These are phyloP conservation scores for Adoxophyes honmai DNA, from an alignment of 1,140 invertebrate genomes.

Conservation along the genomic window DNA sequence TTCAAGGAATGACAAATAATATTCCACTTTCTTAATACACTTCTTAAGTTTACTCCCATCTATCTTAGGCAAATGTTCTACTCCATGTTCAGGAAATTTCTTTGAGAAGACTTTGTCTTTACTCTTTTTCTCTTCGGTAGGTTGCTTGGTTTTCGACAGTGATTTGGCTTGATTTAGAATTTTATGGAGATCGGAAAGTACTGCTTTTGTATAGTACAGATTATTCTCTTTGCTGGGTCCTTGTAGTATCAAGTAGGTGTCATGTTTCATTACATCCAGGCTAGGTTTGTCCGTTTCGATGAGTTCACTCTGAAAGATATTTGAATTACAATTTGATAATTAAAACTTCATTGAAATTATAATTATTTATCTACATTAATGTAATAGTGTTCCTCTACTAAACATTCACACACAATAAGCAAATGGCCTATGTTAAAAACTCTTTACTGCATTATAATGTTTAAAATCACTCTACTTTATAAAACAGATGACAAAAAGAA, in stretches of 20 bases:
- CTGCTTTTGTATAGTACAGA: slow-evolving; percentile 61
- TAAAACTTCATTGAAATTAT: too few relatives aligned
- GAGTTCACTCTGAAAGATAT: slow-evolving; percentile 51
- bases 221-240: slow-evolving; percentile 54
- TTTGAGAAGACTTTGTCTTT: slow-evolving; percentile 61
- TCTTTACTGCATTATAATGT: too few relatives aligned
- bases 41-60: slow-evolving; percentile 78
- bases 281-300: slow-evolving; percentile 59
- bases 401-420: too few relatives aligned
- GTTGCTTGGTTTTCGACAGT: slow-evolving; percentile 41
- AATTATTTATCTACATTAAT: too few relatives aligned
- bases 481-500: too few relatives aligned
- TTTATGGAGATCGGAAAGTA: slow-evolving; percentile 80
- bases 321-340: slow-evolving; percentile 21
- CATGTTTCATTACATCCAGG: slow-evolving; percentile 59
- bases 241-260: slow-evolving; percentile 48
- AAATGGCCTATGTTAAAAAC: too few relatives aligned
- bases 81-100: slow-evolving; percentile 76
- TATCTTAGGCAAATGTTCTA: slow-evolving; percentile 67
- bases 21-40: slow-evolving; percentile 83
- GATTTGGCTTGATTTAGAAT: slow-evolving; percentile 73
- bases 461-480: too few relatives aligned
- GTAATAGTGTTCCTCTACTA: too few relatives aligned
- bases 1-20: slow-evolving; percentile 82
- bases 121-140: slow-evolving; percentile 21